These are phyloP conservation scores for Panzeria rudis DNA, from an alignment of 2,888 invertebrate genomes.

Conservation along the genomic window DNA sequence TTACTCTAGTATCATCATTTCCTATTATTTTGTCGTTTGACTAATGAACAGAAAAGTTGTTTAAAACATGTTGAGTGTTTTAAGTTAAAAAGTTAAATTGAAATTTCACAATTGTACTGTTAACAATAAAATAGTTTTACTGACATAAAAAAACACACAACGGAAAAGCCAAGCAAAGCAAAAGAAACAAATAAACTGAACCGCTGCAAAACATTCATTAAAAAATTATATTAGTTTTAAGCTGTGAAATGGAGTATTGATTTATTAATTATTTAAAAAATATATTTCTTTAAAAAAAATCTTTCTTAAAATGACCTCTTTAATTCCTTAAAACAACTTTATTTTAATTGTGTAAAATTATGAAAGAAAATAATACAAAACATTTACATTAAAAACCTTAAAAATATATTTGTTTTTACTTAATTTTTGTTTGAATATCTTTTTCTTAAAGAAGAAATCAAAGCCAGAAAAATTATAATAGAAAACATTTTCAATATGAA, in stretches of 20 bases:
- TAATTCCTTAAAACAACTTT: no score
- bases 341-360: no score
- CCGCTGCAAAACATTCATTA: no score
- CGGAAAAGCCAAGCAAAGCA: background rate
- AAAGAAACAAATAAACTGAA: background rate
- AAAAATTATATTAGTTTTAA: background rate
- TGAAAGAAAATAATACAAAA: no score
- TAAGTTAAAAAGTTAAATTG: conserved; percentile 3
- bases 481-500: background rate
- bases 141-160: background rate
- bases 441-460: background rate
- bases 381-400: no score
- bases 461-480: background rate
- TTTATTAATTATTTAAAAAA: background rate
- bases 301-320: no score
- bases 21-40: background rate
- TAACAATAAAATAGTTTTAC: background rate
- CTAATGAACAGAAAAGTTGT: conserved; percentile 2
- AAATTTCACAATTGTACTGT: background rate
- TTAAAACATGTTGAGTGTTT: background rate
- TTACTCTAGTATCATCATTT: background rate
- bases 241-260: no score
- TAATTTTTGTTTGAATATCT: background rate
- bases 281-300: no score
- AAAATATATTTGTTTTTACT: no score